A percentile compares a stretch with the other conserved stretches of the same genome.
These are phyloP conservation scores for Noctua pronuba DNA, from an alignment of 2,888 invertebrate genomes.

Conservation along the genomic window DNA sequence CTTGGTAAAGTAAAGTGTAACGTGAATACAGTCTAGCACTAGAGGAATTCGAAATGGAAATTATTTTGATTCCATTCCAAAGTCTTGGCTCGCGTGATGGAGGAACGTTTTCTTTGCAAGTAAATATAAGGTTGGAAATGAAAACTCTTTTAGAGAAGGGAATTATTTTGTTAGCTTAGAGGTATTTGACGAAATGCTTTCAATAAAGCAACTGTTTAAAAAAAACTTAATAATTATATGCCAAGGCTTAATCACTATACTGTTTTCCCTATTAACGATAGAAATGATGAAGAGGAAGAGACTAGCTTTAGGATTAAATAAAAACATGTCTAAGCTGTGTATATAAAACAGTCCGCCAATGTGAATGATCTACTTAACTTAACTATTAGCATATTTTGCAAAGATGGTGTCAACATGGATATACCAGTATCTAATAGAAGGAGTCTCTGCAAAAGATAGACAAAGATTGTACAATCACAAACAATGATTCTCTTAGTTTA, in stretches of 20 bases:
- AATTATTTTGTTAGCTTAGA: slow-evolving; percentile 17
- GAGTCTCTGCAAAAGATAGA: not conserved
- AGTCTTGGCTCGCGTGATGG: slow-evolving; percentile 57
- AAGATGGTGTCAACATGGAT: not conserved
- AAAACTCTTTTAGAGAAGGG: slow-evolving; percentile 24
- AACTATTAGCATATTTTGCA: not conserved
- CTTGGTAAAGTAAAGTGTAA: slow-evolving; percentile 52
- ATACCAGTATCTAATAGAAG: too few species aligned
- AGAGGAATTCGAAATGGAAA: slow-evolving; percentile 52
- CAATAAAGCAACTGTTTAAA: not conserved
- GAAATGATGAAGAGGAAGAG: not conserved
- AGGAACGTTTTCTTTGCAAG: slow-evolving; percentile 47
- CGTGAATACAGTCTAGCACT: slow-evolving; percentile 30
- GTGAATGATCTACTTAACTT: not conserved
- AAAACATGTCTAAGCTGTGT: not conserved
- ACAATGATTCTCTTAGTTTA: slow-evolving; percentile 6
- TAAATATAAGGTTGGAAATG: slow-evolving; percentile 15
- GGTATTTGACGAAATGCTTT: slow-evolving; percentile 35
- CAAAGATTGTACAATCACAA: not conserved
- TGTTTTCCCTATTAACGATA: not conserved
- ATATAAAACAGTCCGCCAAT: not conserved
- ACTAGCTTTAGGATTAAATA: not conserved
- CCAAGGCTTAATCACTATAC: too few species aligned
- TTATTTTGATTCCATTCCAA: slow-evolving; percentile 61
- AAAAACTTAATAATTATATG: not conserved